Evolutionary conservation across 2,888 invertebrate species (phyloP).

Genomic region (Caenorhabditis wallacei): DNA sequence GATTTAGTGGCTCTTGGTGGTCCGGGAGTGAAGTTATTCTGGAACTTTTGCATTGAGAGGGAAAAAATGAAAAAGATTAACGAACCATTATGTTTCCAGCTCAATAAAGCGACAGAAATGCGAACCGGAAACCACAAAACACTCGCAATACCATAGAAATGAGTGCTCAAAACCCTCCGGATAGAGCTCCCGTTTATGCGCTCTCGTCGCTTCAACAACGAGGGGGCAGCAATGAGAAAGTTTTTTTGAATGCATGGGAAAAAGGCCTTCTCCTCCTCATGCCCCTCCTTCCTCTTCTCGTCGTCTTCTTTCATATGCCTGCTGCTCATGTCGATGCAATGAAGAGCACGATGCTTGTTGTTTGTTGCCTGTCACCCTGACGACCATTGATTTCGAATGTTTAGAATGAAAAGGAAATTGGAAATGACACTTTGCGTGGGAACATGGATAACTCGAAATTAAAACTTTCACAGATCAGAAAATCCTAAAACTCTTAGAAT

Average conservation of each 20-base stretch:
- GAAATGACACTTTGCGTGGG: background rate
- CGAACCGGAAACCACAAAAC: constrained; percentile 50
- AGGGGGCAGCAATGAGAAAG: constrained; percentile 47
- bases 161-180: background rate
- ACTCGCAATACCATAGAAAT: constrained; percentile 34
- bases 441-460: background rate
- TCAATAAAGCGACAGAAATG: constrained; percentile 61
- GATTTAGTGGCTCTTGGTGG: constrained; percentile 77
- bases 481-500: too few relatives aligned
- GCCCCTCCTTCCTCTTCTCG: constrained; percentile 33
- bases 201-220: constrained; percentile 10
- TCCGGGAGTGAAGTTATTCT: constrained; percentile 77
- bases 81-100: constrained; percentile 57
- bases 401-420: constrained; percentile 30
- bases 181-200: constrained; percentile 32
- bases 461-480: background rate
- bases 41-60: constrained; percentile 44
- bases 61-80: background rate
- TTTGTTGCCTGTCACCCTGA: constrained; percentile 58
- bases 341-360: constrained; percentile 37
- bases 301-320: constrained; percentile 3
- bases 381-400: constrained; percentile 16
- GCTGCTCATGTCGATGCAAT: constrained; percentile 23
- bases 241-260: constrained; percentile 67
- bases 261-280: constrained; percentile 28